These are phyloP conservation scores for Papilio gigon DNA, from an alignment of 2,888 invertebrate species.

Conservation along the genomic window DNA sequence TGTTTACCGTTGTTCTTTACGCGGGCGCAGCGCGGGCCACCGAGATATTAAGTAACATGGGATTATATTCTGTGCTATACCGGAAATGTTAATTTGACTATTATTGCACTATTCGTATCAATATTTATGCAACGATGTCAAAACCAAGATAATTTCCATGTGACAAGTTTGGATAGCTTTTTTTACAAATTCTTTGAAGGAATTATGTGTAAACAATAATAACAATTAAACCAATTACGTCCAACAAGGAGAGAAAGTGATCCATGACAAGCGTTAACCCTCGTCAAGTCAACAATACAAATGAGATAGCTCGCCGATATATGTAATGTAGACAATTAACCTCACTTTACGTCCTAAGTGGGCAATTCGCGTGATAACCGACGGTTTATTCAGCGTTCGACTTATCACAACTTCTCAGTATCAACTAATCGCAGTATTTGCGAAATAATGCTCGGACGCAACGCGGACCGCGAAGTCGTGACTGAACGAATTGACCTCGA, in stretches of 20 bases:
- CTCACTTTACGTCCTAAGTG: slow-evolving; percentile 23
- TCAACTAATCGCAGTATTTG: slow-evolving; percentile 27
- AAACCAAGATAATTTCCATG: too few species aligned
- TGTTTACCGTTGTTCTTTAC: slow-evolving; percentile 32
- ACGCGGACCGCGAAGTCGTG: slow-evolving; percentile 9
- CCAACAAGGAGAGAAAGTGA: not conserved
- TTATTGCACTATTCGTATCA: not conserved
- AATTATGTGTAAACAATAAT: not conserved
- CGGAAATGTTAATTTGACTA: not conserved
- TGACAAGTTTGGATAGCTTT: not conserved
- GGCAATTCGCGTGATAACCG: slow-evolving; percentile 26
- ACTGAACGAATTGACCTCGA: slow-evolving; percentile 34
- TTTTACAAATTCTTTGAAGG: not conserved
- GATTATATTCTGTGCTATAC: not conserved
- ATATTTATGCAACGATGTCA: not conserved
- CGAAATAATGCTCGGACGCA: slow-evolving; percentile 20
- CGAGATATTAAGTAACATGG: slow-evolving; percentile 21
- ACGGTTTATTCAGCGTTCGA: slow-evolving; percentile 23
- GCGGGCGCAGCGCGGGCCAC: slow-evolving; percentile 18
- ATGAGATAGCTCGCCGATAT: not conserved
- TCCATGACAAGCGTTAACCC: slow-evolving; percentile 16
- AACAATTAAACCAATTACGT: not conserved
- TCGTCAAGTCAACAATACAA: slow-evolving; percentile 2
- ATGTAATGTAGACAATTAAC: slow-evolving; percentile 14
- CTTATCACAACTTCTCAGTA: slow-evolving; percentile 23